Conservation (phyloP, 2,113 vertebrate genomes). For the Larimichthys polyactis region DNA sequence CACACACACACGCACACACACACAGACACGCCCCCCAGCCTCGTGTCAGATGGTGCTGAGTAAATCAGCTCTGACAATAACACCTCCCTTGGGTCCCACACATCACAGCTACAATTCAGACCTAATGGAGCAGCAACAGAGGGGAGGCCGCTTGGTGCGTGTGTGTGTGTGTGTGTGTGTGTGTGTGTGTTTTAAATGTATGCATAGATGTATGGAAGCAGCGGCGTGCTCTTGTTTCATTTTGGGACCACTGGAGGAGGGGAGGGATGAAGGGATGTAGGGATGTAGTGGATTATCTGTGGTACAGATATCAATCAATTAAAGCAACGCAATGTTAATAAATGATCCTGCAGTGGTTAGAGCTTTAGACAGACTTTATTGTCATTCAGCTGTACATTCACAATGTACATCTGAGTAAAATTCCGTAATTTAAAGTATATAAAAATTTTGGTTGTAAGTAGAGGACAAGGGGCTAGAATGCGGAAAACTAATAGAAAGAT, state of each 20-base stretch:
- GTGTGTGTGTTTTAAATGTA: constrained; percentile 34
- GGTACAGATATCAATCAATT: constrained; percentile 77
- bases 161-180: constrained; percentile 39
- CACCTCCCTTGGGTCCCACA: constrained; percentile 91
- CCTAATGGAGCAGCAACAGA: constrained; percentile 90
- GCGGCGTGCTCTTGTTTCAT: constrained; percentile 53
- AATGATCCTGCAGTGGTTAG: constrained; percentile 54
- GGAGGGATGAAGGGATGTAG: constrained; percentile 10
- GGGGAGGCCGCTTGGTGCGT: constrained; percentile 38
- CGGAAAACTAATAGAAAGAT: not conserved
- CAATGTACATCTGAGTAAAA: too few species aligned
- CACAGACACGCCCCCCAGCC: constrained; percentile 27
- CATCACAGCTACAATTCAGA: constrained; percentile 92
- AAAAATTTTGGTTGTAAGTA: not conserved
- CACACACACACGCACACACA: constrained; percentile 27
- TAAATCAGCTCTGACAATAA: constrained; percentile 93
- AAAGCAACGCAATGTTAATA: constrained; percentile 72
- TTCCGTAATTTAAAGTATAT: too few species aligned
- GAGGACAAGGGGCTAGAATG: not conserved
- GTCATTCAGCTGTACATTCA: too few species aligned
- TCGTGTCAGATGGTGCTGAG: constrained; percentile 86
- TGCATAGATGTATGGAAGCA: constrained; percentile 41
- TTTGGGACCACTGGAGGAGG: constrained; percentile 52
- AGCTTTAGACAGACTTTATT: not conserved
- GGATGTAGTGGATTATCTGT: constrained; percentile 47